Evolutionary conservation across 1,140 invertebrate genomes (phyloP).

Genomic region (Bradysia coprophila): DNA sequence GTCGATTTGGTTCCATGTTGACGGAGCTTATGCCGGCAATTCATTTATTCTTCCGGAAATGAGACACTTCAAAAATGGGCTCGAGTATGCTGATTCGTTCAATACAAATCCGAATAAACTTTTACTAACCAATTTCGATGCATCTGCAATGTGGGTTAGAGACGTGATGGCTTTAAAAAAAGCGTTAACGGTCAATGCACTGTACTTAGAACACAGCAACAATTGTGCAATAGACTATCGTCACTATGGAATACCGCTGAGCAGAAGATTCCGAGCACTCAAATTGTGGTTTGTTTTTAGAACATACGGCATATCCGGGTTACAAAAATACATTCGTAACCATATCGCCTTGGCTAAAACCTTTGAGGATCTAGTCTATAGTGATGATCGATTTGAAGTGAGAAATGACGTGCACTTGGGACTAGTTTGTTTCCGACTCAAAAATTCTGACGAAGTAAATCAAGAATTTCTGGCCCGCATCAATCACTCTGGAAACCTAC

Average conservation of each 20-base stretch:
- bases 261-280: constrained; percentile 64
- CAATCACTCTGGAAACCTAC: constrained; percentile 72
- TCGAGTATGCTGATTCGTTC: constrained; percentile 75
- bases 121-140: constrained; percentile 79
- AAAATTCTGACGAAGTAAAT: constrained; percentile 55
- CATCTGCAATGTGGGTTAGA: constrained; percentile 76
- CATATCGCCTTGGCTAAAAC: constrained; percentile 73
- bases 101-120: constrained; percentile 91
- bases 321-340: constrained; percentile 69
- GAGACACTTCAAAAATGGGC: constrained; percentile 47
- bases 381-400: constrained; percentile 68
- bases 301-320: constrained; percentile 60
- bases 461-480: constrained; percentile 64
- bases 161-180: constrained; percentile 64
- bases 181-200: constrained; percentile 76
- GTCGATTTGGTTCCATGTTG: constrained; percentile 52
- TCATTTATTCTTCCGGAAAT: constrained; percentile 74
- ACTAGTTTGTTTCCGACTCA: constrained; percentile 48
- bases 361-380: constrained; percentile 57
- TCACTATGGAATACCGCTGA: constrained; percentile 83
- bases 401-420: constrained; percentile 60
- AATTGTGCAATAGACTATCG: constrained; percentile 50
- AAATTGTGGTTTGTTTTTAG: constrained; percentile 83
- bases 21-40: constrained; percentile 68
- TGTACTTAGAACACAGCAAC: constrained; percentile 78